phyloP scores from a whole-genome alignment of 1,140 invertebrate species.

The Aphaenogaster floridana region DNA sequence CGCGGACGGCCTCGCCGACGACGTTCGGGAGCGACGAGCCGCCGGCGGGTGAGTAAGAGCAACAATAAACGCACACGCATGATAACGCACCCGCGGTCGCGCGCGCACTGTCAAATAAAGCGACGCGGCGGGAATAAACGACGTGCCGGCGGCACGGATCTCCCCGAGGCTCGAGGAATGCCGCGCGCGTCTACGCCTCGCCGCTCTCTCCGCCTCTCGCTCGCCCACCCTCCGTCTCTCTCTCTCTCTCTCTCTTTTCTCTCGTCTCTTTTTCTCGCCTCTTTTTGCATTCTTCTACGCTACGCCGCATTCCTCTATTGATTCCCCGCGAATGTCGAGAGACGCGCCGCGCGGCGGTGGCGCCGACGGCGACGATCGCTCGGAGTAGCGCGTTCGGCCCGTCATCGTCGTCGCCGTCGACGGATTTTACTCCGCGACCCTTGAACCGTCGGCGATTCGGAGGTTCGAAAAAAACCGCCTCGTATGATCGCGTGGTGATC shows the following conservation, averaged over 20 bases:
- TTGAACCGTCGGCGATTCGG: neutral
- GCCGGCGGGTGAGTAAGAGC: constrained; percentile 54
- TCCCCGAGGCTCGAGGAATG: constrained; percentile 64
- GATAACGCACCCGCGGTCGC: no score
- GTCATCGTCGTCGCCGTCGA: constrained; percentile 9
- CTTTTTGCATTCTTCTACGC: constrained; percentile 78
- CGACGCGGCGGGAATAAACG: constrained; percentile 46
- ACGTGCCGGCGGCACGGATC: constrained; percentile 59
- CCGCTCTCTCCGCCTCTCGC: neutral
- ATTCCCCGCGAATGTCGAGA: constrained; percentile 79
- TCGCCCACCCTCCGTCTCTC: neutral
- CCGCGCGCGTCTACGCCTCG: constrained; percentile 58
- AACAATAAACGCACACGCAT: neutral
- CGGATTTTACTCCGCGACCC: neutral
- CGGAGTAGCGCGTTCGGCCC: constrained; percentile 30
- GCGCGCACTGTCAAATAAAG: constrained; percentile 27
- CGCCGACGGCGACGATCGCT: constrained; percentile 34
- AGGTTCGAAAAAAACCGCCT: neutral
- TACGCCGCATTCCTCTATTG: constrained; percentile 85
- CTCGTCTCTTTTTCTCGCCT: neutral
- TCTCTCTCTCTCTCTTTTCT: constrained; percentile 53
- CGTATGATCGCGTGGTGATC: neutral
- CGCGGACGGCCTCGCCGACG: neutral
- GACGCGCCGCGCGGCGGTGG: constrained; percentile 56
- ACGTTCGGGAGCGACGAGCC: neutral